phyloP scores from a whole-genome alignment of 2,797 vertebrate genomes.

The Prionace glauca region DNA sequence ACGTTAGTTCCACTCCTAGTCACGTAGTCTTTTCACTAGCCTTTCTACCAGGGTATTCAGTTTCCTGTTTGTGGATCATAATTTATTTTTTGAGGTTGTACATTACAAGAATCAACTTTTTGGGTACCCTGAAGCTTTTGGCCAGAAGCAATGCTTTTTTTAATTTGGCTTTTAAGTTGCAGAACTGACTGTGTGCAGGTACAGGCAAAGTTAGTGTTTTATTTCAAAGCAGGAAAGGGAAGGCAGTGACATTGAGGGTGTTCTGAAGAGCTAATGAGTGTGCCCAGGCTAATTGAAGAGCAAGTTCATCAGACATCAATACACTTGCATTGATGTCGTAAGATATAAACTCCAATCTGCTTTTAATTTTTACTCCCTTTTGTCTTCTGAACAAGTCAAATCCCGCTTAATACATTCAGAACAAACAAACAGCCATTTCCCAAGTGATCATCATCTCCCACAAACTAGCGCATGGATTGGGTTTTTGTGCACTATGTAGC shows the following conservation, averaged over 20 bases:
- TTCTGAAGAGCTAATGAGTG: neutral
- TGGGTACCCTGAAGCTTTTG: neutral
- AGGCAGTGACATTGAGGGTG: neutral
- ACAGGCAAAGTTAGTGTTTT: neutral
- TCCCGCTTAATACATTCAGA: neutral
- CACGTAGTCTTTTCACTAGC: neutral
- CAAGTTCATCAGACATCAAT: neutral
- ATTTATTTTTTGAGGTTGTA: constrained; percentile 28
- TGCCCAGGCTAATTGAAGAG: neutral
- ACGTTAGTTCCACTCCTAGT: constrained; percentile 17
- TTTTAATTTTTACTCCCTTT: neutral
- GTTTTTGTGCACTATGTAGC: neutral
- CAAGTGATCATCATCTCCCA: neutral
- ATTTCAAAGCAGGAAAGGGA: neutral
- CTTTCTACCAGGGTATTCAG: constrained; percentile 19
- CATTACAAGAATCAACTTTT: constrained; percentile 29
- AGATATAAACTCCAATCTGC: neutral
- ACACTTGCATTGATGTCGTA: neutral
- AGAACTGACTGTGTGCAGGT: neutral
- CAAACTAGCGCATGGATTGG: neutral
- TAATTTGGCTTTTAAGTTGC: neutral
- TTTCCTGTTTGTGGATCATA: constrained; percentile 35
- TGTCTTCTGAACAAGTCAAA: neutral
- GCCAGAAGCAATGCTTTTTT: neutral
- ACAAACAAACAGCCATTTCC: neutral